A percentile compares a stretch with the other conserved stretches of the same genome.
phyloP scores from a whole-genome alignment of 2,888 invertebrate species.

The Acanthosepion esculentum region DNA sequence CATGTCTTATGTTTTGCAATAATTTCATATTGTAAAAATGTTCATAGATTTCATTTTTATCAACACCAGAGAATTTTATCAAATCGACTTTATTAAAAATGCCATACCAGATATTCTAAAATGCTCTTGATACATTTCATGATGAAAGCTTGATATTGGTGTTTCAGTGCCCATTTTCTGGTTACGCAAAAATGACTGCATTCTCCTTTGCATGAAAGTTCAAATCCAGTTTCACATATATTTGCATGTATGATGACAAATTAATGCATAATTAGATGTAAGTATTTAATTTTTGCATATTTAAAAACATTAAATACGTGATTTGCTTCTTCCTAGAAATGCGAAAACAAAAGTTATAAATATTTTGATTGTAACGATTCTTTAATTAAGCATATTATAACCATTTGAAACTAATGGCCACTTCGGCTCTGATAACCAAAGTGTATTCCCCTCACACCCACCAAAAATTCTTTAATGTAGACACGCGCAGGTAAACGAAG shows the following conservation, averaged over 20 bases:
- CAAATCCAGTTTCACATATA: not conserved
- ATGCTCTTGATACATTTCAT: not conserved
- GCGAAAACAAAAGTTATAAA: not conserved
- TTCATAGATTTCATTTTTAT: not conserved
- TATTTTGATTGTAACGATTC: not conserved
- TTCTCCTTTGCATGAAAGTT: not conserved
- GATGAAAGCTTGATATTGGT: not conserved
- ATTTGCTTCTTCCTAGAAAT: not conserved
- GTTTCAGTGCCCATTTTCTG: not conserved
- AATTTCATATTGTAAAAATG: not conserved
- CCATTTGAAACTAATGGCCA: not conserved
- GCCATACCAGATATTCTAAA: not conserved
- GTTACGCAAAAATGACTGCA: not conserved
- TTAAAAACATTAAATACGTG: not conserved
- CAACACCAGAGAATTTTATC: not conserved
- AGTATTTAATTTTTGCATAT: not conserved
- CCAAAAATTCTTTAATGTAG: not conserved
- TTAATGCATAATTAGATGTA: not conserved
- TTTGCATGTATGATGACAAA: not conserved
- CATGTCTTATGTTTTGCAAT: not conserved
- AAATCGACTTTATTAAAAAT: not conserved
- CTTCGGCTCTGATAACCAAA: not conserved
- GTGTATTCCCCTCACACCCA: not conserved
- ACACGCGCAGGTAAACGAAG: slow-evolving; percentile 34
- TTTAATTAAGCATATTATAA: not conserved